Evolutionary conservation across 2,113 vertebrate genomes (phyloP).

Genomic region (Anas platyrhynchos): DNA sequence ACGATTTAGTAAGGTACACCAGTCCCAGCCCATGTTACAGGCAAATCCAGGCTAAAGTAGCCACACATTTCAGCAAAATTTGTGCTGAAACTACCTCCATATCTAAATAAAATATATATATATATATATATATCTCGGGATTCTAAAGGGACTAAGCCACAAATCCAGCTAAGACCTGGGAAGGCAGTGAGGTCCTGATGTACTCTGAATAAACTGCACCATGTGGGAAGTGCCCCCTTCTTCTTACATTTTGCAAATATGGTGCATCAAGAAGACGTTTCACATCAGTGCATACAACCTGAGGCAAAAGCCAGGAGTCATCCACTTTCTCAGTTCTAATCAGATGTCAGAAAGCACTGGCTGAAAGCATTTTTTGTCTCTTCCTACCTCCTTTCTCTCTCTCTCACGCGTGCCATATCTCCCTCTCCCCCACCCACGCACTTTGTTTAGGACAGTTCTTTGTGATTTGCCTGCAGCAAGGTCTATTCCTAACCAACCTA

Average conservation of each 20-base stretch:
- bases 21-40: background rate
- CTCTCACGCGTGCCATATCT: background rate
- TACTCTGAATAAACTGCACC: background rate
- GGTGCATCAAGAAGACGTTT: background rate
- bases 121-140: rapidly evolving
- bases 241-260: background rate
- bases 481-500: background rate
- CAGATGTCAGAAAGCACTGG: background rate
- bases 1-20: background rate
- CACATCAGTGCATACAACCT: background rate
- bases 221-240: background rate
- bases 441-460: background rate
- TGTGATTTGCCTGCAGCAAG: background rate
- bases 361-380: background rate
- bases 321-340: background rate
- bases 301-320: background rate
- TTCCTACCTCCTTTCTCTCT: background rate
- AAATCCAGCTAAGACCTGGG: background rate
- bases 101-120: background rate
- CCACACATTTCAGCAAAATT: background rate
- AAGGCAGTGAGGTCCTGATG: background rate
- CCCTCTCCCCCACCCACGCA: background rate
- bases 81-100: background rate
- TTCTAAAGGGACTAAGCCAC: background rate
- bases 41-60: background rate